phyloP scores from a whole-genome alignment of 2,113 vertebrate genomes.

The Hyperopisus bebe region DNA sequence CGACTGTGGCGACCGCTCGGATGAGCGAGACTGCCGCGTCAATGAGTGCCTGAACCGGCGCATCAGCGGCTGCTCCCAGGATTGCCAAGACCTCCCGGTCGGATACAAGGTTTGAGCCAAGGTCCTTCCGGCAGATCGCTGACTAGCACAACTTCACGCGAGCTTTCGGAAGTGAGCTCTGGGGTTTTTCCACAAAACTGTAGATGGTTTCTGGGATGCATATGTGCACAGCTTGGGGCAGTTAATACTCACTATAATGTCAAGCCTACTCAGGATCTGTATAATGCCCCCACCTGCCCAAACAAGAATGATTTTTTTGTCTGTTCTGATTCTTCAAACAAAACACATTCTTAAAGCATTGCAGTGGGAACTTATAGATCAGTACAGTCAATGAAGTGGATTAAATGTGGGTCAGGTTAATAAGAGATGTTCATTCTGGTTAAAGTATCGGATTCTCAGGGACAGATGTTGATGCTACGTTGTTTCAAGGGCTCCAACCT shows the following conservation, averaged over 20 bases:
- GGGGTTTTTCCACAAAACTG: not conserved
- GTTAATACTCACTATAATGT: not conserved
- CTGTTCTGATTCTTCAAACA: not conserved
- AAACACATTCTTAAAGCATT: not conserved
- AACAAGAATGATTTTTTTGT: not conserved
- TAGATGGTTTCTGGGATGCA: not conserved
- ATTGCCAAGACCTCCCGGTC: constrained; percentile 87
- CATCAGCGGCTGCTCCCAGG: constrained; percentile 90
- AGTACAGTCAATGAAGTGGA: not conserved
- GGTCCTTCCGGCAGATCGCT: constrained; percentile 1
- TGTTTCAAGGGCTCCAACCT: not conserved
- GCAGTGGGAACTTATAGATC: not conserved
- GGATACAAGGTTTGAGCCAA: constrained; percentile 80
- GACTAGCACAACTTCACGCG: not conserved
- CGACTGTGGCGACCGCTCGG: constrained; percentile 86
- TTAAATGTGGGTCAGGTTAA: not conserved
- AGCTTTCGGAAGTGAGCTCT: not conserved
- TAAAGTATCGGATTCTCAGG: not conserved
- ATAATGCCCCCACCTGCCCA: not conserved
- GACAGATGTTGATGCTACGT: not conserved
- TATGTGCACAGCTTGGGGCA: not conserved
- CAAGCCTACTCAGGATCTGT: not conserved
- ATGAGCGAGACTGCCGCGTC: constrained; percentile 87
- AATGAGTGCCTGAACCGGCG: constrained; percentile 93
- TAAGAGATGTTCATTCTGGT: not conserved